Percentiles rank a stretch among this genome's conserved stretches.
Evolutionary conservation across 2,113 vertebrate species (phyloP).

Genomic region (Hippopotamus amphibius): DNA sequence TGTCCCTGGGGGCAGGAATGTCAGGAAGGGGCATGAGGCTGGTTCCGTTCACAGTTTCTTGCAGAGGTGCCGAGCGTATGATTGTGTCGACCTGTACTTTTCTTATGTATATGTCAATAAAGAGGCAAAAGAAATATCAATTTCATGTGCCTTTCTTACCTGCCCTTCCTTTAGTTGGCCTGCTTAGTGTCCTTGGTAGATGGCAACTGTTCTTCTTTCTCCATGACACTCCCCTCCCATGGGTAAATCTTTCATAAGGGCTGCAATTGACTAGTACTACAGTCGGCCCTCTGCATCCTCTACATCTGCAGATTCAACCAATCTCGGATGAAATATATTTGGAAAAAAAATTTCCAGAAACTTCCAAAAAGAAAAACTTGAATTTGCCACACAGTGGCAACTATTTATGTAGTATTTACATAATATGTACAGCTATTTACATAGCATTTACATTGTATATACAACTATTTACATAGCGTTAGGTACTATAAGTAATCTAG

Average conservation of each 20-base stretch:
- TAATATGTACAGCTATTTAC: not conserved
- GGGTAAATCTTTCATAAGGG: constrained; percentile 44
- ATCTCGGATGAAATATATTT: not conserved
- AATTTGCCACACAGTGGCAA: not conserved
- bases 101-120: not conserved
- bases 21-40: not conserved
- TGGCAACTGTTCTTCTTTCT: not conserved
- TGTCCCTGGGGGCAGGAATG: not conserved
- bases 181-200: not conserved
- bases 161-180: not conserved
- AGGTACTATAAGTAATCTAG: not conserved
- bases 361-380: not conserved
- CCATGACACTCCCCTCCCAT: not conserved
- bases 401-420: not conserved
- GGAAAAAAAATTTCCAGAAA: not conserved
- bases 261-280: not conserved
- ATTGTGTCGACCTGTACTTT: not conserved
- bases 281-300: not conserved
- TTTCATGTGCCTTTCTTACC: not conserved
- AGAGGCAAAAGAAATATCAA: not conserved
- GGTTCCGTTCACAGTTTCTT: not conserved
- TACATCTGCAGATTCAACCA: not conserved
- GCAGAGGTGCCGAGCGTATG: too few species aligned
- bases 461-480: not conserved
- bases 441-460: not conserved